Evolutionary conservation across 2,113 vertebrate genomes (phyloP), one percentile per base, ranked within the genome.

Genomic region (Zosterops hypoxanthus): DNA sequence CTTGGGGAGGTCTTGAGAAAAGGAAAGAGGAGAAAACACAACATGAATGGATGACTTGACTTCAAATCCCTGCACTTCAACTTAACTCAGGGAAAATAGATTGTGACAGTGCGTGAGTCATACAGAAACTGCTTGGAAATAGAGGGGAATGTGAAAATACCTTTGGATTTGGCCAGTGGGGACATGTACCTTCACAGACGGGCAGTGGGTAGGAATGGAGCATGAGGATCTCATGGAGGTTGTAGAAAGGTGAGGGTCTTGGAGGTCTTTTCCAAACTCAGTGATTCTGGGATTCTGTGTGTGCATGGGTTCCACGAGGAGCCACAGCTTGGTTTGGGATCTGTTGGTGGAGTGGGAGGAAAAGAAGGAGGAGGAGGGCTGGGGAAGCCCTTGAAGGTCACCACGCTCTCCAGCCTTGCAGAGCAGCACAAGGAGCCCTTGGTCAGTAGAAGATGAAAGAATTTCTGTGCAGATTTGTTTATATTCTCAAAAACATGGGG

Each of bases 121-220:
- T 36, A 22, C 5, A 55, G 55, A 53, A 83, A 44, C 26, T 7
- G 59, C 66, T 41, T n/a, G 75, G 83, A 66, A 83, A 19, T 19
- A 23, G 49, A 68, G 19, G 3, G 29, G 21, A 36, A 17, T 9
- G 1, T 34, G 52, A 29, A 70, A 68, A 59, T 44, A 33, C 29
- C 49, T 63, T 42, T 47, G 70, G 47, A 14, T 75, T 82, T 1
- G 9, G 33, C 50, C 42, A 28, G 17, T 41, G 61, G 61, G 44
- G 60, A 41, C 8, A 77, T 92, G 63, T 8, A 1, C 55, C 21
- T n/a, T 1, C 19, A 16, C 2, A 16, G 66, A 5, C 0, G 0
- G 57, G 66, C 52, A 49, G 47, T 25, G 63, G 82, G 3, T 31
- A 41, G 2, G 5, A 23, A 7, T 22, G 83, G 41, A 46, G 41